A percentile compares a stretch with the other conserved stretches of the same genome.
These are phyloP conservation scores for Meleagris gallopavo DNA, from an alignment of 2,113 vertebrate genomes.

Conservation along the genomic window DNA sequence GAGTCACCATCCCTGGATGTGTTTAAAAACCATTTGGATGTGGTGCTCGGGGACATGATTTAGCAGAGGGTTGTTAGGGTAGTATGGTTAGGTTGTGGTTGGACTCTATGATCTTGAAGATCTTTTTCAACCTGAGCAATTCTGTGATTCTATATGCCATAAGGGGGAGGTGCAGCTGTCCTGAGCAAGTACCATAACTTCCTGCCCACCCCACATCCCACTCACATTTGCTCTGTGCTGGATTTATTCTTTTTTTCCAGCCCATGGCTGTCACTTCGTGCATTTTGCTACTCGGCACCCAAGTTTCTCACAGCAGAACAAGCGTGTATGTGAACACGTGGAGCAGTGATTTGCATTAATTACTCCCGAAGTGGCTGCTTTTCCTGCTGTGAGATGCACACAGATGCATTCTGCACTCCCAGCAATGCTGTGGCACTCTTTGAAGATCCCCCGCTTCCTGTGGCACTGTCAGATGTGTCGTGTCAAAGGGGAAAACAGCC, in stretches of 20 bases:
- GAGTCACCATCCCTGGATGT: too few species aligned
- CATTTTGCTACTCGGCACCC: neutral
- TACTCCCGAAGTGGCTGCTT: neutral
- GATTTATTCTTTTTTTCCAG: neutral
- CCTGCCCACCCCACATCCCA: neutral
- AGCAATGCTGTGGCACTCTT: fast-evolving
- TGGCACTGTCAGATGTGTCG: neutral
- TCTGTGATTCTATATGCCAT: too few species aligned
- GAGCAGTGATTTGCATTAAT: neutral
- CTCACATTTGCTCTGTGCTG: neutral
- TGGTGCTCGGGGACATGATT: too few species aligned
- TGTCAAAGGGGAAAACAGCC: neutral
- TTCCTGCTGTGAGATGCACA: neutral
- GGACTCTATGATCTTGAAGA: too few species aligned
- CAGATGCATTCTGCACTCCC: fast-evolving
- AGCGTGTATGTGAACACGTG: neutral
- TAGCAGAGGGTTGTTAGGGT: too few species aligned
- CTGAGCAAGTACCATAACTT: neutral
- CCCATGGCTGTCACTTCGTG: neutral
- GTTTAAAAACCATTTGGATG: too few species aligned
- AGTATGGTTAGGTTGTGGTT: too few species aligned
- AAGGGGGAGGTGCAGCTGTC: neutral
- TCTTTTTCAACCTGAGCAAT: too few species aligned
- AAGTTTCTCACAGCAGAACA: neutral
- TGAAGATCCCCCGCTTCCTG: neutral